These are phyloP conservation scores for Eristalinus aeneus DNA, from an alignment of 2,888 invertebrate species.

Conservation along the genomic window DNA sequence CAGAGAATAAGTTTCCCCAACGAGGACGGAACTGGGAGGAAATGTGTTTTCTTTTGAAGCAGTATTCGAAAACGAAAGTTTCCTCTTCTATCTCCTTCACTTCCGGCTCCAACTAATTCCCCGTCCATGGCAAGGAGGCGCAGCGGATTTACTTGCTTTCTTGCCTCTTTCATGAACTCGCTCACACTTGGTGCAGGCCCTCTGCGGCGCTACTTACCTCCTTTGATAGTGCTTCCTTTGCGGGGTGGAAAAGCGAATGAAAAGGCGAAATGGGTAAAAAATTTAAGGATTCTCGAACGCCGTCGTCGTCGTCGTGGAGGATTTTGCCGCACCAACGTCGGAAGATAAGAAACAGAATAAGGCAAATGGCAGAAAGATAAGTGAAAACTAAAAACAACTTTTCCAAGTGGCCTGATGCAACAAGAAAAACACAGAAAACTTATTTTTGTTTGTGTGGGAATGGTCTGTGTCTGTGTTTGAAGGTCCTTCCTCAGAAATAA, in stretches of 20 bases:
- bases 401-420: constrained; percentile 47
- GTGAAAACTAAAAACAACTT: constrained; percentile 66
- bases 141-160: neutral
- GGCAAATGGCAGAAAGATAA: constrained; percentile 61
- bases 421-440: constrained; percentile 29
- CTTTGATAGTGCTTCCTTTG: neutral
- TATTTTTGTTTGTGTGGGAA: neutral
- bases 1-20: neutral
- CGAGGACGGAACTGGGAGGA: neutral
- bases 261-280: constrained; percentile 3
- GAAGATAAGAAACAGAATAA: constrained; percentile 48
- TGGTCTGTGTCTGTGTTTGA: neutral
- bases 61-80: constrained; percentile 25
- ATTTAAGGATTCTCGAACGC: neutral
- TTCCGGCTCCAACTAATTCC: constrained; percentile 25
- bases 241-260: neutral
- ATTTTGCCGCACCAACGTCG: constrained; percentile 24
- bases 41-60: constrained; percentile 9
- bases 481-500: constrained; percentile 38
- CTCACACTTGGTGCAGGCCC: neutral
- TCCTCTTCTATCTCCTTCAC: constrained; percentile 2
- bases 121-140: neutral
- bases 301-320: neutral
- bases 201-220: constrained; percentile 7
- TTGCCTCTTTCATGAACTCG: neutral